Conservation (phyloP, 2,888 invertebrate genomes). For the Drosophila cracens region DNA sequence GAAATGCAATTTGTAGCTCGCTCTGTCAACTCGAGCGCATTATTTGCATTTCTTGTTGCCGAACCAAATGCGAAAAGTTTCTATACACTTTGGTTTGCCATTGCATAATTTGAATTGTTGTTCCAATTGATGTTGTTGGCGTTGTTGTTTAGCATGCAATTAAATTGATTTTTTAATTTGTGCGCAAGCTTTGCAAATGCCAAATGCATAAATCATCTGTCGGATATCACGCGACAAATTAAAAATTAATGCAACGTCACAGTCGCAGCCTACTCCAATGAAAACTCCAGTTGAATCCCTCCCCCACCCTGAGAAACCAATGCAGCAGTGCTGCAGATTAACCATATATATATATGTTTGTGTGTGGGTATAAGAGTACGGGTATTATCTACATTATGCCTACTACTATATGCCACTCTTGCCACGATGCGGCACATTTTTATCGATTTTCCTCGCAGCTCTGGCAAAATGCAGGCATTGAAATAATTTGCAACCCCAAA, state of each 20-base stretch:
- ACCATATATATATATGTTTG: slow-evolving; percentile 9
- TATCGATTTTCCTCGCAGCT: slow-evolving; percentile 68
- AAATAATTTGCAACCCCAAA: slow-evolving; percentile 73
- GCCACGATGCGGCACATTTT: slow-evolving; percentile 62
- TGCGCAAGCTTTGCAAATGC: slow-evolving; percentile 33
- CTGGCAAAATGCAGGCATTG: slow-evolving; percentile 62
- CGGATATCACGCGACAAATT: slow-evolving; percentile 59
- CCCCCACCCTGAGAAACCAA: background rate
- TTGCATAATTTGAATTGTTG: slow-evolving; percentile 41
- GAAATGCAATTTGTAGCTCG: slow-evolving; percentile 65
- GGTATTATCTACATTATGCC: slow-evolving; percentile 37
- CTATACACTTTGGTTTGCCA: slow-evolving; percentile 9
- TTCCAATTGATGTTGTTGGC: slow-evolving; percentile 4
- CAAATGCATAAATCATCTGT: slow-evolving; percentile 68
- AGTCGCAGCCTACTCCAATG: slow-evolving; percentile 1
- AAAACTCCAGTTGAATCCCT: background rate
- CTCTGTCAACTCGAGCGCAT: slow-evolving; percentile 58
- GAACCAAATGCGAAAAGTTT: slow-evolving; percentile 52
- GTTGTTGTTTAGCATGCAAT: slow-evolving; percentile 35
- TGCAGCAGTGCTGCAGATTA: slow-evolving; percentile 48
- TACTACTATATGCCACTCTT: slow-evolving; percentile 1
- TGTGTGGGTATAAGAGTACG: slow-evolving; percentile 14
- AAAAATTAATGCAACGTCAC: slow-evolving; percentile 67
- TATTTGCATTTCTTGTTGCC: slow-evolving; percentile 71
- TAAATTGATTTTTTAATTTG: slow-evolving; percentile 68